Conservation (phyloP, 1,140 invertebrate genomes). For the Pissodes strobi region DNA sequence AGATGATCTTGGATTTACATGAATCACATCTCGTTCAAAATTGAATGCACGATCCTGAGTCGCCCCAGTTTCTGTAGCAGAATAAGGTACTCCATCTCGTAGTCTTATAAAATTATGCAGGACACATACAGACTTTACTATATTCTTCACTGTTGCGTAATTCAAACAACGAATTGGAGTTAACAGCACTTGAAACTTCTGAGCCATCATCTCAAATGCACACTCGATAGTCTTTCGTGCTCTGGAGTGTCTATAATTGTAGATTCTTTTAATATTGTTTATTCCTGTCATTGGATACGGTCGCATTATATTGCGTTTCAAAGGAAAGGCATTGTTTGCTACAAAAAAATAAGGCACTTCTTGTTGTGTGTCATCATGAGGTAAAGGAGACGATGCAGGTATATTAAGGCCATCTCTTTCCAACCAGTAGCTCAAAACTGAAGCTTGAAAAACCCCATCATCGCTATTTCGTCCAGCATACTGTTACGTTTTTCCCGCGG, state of each 20-base stretch:
- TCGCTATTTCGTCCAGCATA: slow-evolving; percentile 27
- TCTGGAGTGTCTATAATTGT: slow-evolving; percentile 26
- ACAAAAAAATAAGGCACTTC: too few species aligned
- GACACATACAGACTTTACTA: slow-evolving; percentile 25
- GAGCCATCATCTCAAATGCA: slow-evolving; percentile 30
- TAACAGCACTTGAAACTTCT: slow-evolving; percentile 21
- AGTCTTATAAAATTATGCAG: slow-evolving; percentile 32
- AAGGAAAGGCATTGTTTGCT: too few species aligned
- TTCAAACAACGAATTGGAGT: slow-evolving; percentile 26
- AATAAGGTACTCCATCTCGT: too few species aligned
- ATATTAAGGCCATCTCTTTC: neutral
- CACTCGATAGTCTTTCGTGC: slow-evolving; percentile 25
- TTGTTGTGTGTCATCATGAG: slow-evolving; percentile 6
- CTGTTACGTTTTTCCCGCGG: too few species aligned
- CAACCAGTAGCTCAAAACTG: slow-evolving; percentile 16
- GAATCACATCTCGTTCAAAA: too few species aligned
- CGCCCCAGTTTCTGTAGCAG: too few species aligned
- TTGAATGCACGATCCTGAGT: too few species aligned
- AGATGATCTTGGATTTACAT: too few species aligned
- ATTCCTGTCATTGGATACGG: slow-evolving; percentile 31
- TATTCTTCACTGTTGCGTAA: slow-evolving; percentile 18
- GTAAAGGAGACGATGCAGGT: slow-evolving; percentile 11
- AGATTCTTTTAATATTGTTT: slow-evolving; percentile 29
- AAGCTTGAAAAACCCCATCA: slow-evolving; percentile 25
- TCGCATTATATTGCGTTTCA: too few species aligned